phyloP scores from a whole-genome alignment of 2,888 invertebrate genomes.

The Lasius fuliginosus region DNA sequence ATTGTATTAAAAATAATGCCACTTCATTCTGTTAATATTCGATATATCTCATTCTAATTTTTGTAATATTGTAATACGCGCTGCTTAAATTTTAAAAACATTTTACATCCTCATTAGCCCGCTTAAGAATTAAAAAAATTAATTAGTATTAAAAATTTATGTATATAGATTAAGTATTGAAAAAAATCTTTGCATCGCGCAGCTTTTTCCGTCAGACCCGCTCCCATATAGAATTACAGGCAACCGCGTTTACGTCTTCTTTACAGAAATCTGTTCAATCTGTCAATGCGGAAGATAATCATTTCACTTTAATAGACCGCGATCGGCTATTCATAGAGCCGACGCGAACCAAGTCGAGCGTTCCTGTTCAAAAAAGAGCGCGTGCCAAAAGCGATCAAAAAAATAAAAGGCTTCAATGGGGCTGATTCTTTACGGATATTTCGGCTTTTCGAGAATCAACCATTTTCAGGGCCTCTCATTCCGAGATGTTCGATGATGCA shows the following conservation, averaged over 20 bases:
- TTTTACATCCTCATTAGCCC: neutral
- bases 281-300: constrained; percentile 71
- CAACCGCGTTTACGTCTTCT: constrained; percentile 50
- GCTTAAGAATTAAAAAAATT: neutral
- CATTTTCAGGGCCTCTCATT: constrained; percentile 28
- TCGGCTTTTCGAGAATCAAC: neutral
- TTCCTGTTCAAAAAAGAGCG: constrained; percentile 61
- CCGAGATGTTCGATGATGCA: constrained; percentile 65
- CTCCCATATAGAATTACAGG: constrained; percentile 73
- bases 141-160: neutral
- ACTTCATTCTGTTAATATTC: neutral
- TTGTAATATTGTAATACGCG: neutral
- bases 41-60: neutral
- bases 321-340: constrained; percentile 65
- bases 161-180: neutral
- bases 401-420: constrained; percentile 28
- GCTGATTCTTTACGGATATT: constrained; percentile 64
- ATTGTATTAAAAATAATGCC: neutral
- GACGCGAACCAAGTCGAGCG: constrained; percentile 44
- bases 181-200: constrained; percentile 51
- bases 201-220: constrained; percentile 54
- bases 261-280: constrained; percentile 60
- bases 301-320: constrained; percentile 76
- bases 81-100: constrained; percentile 1
- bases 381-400: constrained; percentile 68